Evolutionary conservation across 2,888 invertebrate species (phyloP).

Genomic region (Cephus runcator): DNA sequence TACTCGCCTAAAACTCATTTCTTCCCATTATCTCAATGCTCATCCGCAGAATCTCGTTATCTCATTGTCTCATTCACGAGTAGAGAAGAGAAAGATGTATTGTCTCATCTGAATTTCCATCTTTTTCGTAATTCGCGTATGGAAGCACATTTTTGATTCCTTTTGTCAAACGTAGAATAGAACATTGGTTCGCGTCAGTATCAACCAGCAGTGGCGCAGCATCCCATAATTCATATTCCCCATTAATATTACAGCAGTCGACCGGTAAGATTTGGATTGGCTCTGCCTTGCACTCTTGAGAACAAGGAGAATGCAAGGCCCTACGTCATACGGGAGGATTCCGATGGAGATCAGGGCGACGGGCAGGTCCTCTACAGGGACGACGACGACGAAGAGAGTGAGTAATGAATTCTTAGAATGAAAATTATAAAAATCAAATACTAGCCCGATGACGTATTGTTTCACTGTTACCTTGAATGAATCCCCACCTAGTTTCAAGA

Average conservation of each 20-base stretch:
- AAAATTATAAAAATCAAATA: not conserved
- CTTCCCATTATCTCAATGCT: not conserved
- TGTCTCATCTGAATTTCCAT: not conserved
- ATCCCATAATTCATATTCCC: not conserved
- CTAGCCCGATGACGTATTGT: not conserved
- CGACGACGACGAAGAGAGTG: slow-evolving; percentile 74
- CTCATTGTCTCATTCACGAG: not conserved
- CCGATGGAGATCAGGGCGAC: slow-evolving; percentile 70
- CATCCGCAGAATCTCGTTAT: not conserved
- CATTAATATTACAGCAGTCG: slow-evolving; percentile 72
- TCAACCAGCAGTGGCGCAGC: slow-evolving; percentile 25
- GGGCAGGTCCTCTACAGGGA: slow-evolving; percentile 78
- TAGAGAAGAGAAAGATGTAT: not conserved
- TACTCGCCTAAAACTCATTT: slow-evolving; percentile 1
- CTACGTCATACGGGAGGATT: slow-evolving; percentile 76
- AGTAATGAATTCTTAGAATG: slow-evolving; percentile 30
- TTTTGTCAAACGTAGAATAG: slow-evolving; percentile 38
- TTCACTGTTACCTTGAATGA: not conserved
- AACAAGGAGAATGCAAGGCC: slow-evolving; percentile 91
- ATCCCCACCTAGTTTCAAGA: not conserved
- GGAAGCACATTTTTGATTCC: slow-evolving; percentile 13
- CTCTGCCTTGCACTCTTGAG: slow-evolving; percentile 80
- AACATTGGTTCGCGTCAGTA: slow-evolving; percentile 53
- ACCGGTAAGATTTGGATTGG: slow-evolving; percentile 80
- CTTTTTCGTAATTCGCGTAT: not conserved